Conservation (phyloP, 2,113 vertebrate genomes). For the Pelvicachromis taeniatus region DNA sequence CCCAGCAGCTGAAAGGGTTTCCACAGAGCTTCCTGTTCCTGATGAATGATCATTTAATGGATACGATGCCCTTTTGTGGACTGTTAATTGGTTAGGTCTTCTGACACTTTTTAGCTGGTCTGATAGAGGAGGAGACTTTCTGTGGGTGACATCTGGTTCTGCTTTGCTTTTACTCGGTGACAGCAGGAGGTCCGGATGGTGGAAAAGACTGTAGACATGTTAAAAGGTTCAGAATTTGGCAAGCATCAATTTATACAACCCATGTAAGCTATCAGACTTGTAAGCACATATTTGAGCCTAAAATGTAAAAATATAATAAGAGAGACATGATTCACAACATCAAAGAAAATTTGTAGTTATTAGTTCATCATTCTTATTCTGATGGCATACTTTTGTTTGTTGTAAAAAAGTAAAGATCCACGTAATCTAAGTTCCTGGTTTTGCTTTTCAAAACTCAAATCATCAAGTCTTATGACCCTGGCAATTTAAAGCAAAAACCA, state of each 20-base stretch:
- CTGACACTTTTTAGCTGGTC: conserved; percentile 58
- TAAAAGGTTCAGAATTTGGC: not conserved
- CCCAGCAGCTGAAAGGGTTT: not conserved
- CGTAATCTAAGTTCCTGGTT: not conserved
- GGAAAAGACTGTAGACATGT: conserved; percentile 55
- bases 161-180: conserved; percentile 62
- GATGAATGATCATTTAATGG: not conserved
- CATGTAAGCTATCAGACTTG: not conserved
- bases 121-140: conserved; percentile 73
- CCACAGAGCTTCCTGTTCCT: conserved; percentile 10
- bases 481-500: not conserved
- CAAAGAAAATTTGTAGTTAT: not conserved
- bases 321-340: not conserved
- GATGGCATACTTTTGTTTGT: not conserved
- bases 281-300: not conserved
- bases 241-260: not conserved
- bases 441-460: not conserved
- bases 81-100: not conserved
- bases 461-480: not conserved
- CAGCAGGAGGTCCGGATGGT: conserved; percentile 64
- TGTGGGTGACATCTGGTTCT: conserved; percentile 74
- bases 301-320: not conserved
- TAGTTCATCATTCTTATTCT: not conserved
- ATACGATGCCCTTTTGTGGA: conserved; percentile 3
- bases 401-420: not conserved